A percentile compares a stretch with the other conserved stretches of the same genome.
Conservation (phyloP, 2,113 vertebrate species). For the Phodopus roborovskii region DNA sequence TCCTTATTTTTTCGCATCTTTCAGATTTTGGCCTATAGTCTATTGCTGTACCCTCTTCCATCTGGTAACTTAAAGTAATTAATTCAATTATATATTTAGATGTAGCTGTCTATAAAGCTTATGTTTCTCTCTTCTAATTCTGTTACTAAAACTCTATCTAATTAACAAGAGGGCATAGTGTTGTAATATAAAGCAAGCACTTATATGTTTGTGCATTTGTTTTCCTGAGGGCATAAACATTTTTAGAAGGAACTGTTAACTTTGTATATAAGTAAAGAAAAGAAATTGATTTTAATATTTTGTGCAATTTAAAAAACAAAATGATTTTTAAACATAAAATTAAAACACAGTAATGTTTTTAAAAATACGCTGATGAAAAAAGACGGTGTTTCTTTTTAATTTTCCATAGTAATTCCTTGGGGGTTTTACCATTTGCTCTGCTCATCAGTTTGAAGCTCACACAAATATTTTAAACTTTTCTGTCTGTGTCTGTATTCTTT, state of each 20-base stretch:
- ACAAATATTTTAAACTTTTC: conserved; percentile 73
- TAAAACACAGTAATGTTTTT: not conserved
- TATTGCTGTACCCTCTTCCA: conserved; percentile 71
- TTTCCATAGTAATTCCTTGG: conserved; percentile 38
- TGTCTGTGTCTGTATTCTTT: conserved; percentile 70
- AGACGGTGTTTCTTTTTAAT: not conserved
- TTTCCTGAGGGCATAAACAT: not conserved
- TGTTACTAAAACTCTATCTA: conserved; percentile 83
- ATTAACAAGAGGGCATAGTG: conserved; percentile 74
- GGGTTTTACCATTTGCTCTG: conserved; percentile 37
- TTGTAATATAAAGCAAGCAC: not conserved
- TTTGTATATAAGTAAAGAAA: not conserved
- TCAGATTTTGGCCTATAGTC: conserved; percentile 70
- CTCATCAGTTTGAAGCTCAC: conserved; percentile 72
- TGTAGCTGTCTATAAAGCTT: conserved; percentile 77
- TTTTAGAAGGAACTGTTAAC: conserved; percentile 56
- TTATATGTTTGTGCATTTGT: conserved; percentile 25
- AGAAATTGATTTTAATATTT: not conserved
- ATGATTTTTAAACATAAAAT: not conserved
- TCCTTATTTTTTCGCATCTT: conserved; percentile 64
- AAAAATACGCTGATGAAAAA: no score
- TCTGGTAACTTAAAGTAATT: conserved; percentile 86
- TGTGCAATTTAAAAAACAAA: not conserved
- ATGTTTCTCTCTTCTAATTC: conserved; percentile 80
- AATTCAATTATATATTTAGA: conserved; percentile 85